Percentiles rank a stretch among this genome's conserved stretches.
These are phyloP conservation scores for Coreius guichenoti DNA, from an alignment of 2,797 vertebrate species.

Conservation along the genomic window DNA sequence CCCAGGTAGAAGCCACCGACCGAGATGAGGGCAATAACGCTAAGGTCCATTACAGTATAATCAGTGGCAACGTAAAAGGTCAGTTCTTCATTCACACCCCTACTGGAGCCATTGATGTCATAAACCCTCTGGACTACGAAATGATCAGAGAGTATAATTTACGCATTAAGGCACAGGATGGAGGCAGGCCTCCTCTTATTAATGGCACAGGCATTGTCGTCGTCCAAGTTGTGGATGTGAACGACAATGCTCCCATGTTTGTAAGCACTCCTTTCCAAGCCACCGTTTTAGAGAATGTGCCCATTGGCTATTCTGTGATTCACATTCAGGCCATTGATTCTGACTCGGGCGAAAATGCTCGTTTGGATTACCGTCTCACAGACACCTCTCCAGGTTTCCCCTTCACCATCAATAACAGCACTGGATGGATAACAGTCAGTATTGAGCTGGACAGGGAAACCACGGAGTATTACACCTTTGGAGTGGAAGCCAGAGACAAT, in stretches of 20 bases:
- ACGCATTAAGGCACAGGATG: constrained; percentile 95
- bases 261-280: constrained; percentile 98
- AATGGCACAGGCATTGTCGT: constrained; percentile 93
- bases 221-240: constrained; percentile 92
- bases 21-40: constrained; percentile 91
- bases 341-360: constrained; percentile 92
- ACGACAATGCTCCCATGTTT: constrained; percentile 96
- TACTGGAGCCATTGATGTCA: constrained; percentile 90
- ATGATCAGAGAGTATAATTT: constrained; percentile 90
- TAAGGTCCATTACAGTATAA: constrained; percentile 94
- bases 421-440: constrained; percentile 92
- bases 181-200: constrained; percentile 92
- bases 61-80: constrained; percentile 93
- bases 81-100: constrained; percentile 96
- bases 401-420: constrained; percentile 95
- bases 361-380: constrained; percentile 88
- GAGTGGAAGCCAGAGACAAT: constrained; percentile 91
- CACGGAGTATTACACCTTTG: constrained; percentile 91
- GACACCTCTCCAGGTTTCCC: constrained; percentile 86
- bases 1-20: constrained; percentile 92
- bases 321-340: constrained; percentile 96
- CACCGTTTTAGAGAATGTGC: constrained; percentile 91
- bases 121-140: constrained; percentile 95
- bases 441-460: constrained; percentile 90
- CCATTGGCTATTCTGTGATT: constrained; percentile 90